Percentiles rank a stretch among this genome's conserved stretches.
These are phyloP conservation scores for Thymelicus lineola DNA, from an alignment of 2,888 invertebrate species.

Conservation along the genomic window DNA sequence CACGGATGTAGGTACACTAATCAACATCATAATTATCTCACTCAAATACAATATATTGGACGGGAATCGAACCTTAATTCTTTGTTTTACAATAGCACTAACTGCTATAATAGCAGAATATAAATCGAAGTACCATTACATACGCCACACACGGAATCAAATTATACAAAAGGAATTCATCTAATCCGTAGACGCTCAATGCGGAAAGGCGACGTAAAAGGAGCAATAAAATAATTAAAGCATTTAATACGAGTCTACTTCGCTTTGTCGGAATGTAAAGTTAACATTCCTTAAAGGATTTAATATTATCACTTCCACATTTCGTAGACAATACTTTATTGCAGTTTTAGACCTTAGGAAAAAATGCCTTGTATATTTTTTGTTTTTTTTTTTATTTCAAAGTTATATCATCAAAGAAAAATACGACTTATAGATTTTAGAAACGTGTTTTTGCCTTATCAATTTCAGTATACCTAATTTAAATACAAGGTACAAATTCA, in stretches of 20 bases:
- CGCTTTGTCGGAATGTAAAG: conserved; percentile 8
- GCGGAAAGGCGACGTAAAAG: conserved; percentile 21
- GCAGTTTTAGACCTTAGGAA: no score
- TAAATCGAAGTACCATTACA: not conserved
- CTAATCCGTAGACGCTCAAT: not conserved
- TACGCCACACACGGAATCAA: conserved; percentile 1
- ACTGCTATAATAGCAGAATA: not conserved
- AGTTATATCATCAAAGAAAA: no score
- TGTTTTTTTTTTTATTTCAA: no score
- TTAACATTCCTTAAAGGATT: not conserved
- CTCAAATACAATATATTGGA: no score
- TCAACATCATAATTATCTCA: no score
- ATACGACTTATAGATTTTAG: no score
- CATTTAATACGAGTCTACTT: conserved; percentile 2
- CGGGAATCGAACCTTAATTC: not conserved
- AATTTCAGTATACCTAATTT: no score
- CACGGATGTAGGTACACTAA: no score
- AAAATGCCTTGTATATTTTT: no score
- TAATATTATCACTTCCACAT: conserved; percentile 2
- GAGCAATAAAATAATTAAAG: conserved; percentile 28
- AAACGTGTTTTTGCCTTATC: no score
- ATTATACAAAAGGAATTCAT: conserved; percentile 2
- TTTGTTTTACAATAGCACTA: not conserved
- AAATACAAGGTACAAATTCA: no score
- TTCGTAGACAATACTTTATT: not conserved